These are phyloP conservation scores for Latheticus oryzae DNA, from an alignment of 2,888 invertebrate genomes.

Conservation along the genomic window DNA sequence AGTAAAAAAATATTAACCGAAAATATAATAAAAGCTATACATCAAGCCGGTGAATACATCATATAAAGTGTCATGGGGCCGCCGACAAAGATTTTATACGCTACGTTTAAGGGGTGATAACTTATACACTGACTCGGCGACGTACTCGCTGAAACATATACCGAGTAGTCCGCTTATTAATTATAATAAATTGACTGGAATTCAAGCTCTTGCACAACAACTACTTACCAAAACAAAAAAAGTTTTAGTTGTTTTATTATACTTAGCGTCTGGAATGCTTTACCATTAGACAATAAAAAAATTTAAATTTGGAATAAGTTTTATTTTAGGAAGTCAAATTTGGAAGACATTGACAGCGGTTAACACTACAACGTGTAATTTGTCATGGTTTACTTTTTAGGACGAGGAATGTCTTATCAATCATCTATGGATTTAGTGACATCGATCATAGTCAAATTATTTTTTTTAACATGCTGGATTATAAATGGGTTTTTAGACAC, in stretches of 20 bases:
- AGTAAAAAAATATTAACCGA: slow-evolving; percentile 48
- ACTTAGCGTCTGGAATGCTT: too few species aligned
- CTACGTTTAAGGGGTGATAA: slow-evolving; percentile 46
- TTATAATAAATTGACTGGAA: slow-evolving; percentile 34
- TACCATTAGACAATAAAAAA: too few species aligned
- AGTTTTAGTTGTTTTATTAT: not conserved
- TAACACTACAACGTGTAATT: too few species aligned
- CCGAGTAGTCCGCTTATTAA: slow-evolving; percentile 38
- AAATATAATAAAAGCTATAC: slow-evolving; percentile 48
- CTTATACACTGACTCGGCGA: slow-evolving; percentile 43
- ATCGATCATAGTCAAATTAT: slow-evolving; percentile 28
- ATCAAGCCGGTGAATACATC: slow-evolving; percentile 49
- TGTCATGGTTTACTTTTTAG: slow-evolving; percentile 5
- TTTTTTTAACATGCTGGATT: too few species aligned
- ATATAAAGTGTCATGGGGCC: slow-evolving; percentile 48
- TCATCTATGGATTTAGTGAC: slow-evolving; percentile 24
- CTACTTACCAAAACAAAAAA: slow-evolving; percentile 8
- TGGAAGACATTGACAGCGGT: too few species aligned
- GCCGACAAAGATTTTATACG: slow-evolving; percentile 47
- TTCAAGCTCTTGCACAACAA: slow-evolving; percentile 20
- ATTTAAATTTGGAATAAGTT: too few species aligned
- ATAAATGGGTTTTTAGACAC: too few species aligned
- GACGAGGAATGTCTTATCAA: slow-evolving; percentile 8
- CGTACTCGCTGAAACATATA: slow-evolving; percentile 42
- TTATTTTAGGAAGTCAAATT: too few species aligned